phyloP scores from a whole-genome alignment of 2,888 invertebrate genomes.

The Phania funesta region DNA sequence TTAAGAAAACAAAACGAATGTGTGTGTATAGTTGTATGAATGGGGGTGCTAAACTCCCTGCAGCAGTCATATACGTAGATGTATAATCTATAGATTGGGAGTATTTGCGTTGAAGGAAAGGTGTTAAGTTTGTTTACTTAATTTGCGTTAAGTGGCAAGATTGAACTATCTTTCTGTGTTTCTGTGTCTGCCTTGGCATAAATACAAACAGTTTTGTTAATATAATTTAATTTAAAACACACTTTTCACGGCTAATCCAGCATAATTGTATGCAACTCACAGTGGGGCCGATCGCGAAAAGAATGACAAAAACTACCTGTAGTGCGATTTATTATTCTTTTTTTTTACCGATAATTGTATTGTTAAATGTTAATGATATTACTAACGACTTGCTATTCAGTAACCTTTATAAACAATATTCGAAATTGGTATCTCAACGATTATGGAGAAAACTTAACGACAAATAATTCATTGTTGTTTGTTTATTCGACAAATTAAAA shows the following conservation, averaged over 20 bases:
- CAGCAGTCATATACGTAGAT: not conserved
- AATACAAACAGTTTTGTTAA: constrained; percentile 20
- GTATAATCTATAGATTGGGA: not conserved
- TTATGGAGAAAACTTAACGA: too few species aligned
- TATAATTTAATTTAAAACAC: constrained; percentile 1
- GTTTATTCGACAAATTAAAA: too few species aligned
- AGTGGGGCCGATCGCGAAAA: too few species aligned
- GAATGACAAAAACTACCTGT: too few species aligned
- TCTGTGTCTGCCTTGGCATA: not conserved
- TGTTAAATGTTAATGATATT: too few species aligned
- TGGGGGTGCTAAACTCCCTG: constrained; percentile 12
- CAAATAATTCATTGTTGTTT: too few species aligned
- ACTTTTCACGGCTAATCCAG: constrained; percentile 40
- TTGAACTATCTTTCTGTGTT: constrained; percentile 19
- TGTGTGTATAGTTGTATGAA: not conserved
- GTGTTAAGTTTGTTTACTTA: constrained; percentile 59
- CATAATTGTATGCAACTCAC: not conserved
- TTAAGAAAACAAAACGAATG: constrained; percentile 30
- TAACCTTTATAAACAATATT: too few species aligned
- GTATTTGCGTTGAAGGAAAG: constrained; percentile 17
- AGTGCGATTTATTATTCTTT: too few species aligned
- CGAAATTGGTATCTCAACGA: too few species aligned
- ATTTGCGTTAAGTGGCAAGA: constrained; percentile 57
- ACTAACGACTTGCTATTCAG: too few species aligned
- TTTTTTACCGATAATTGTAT: too few species aligned